A percentile compares a stretch with the other conserved stretches of the same genome.
Conservation (phyloP, 2,888 invertebrate genomes). For the Caenorhabditis uteleia region DNA sequence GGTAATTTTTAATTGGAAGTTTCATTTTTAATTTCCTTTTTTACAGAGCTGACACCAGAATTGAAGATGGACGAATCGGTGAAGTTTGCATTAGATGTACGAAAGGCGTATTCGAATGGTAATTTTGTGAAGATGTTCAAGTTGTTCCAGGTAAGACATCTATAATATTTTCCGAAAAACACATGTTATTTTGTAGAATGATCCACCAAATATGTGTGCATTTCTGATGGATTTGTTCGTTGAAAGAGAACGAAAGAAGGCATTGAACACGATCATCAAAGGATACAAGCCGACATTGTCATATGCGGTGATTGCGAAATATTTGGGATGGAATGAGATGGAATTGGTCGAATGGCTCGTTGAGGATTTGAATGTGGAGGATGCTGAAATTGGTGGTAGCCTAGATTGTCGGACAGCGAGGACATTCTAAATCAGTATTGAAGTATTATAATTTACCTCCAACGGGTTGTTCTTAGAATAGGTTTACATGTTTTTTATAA, state of each 20-base stretch:
- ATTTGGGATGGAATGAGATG: conserved; percentile 85
- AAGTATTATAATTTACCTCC: neutral
- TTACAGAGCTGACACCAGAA: conserved; percentile 41
- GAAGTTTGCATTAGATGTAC: conserved; percentile 79
- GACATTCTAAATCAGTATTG: conserved; percentile 6
- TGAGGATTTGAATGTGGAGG: conserved; percentile 76
- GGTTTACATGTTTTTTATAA: neutral
- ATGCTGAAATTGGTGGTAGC: conserved; percentile 62
- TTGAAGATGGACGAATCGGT: conserved; percentile 66
- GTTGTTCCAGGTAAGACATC: conserved; percentile 76
- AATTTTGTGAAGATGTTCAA: conserved; percentile 92
- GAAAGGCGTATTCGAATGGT: conserved; percentile 89
- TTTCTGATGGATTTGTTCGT: conserved; percentile 98
- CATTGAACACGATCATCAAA: conserved; percentile 90
- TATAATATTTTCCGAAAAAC: neutral
- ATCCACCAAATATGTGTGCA: conserved; percentile 94
- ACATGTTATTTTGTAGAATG: conserved; percentile 72
- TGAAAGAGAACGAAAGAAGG: conserved; percentile 88
- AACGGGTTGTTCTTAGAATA: neutral
- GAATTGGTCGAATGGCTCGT: conserved; percentile 84
- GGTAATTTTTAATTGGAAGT: conserved; percentile 11
- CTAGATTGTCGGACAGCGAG: conserved; percentile 31
- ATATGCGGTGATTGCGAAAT: conserved; percentile 83
- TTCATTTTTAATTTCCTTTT: neutral
- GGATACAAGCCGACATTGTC: conserved; percentile 91